Evolutionary conservation across 2,113 vertebrate species (phyloP), one percentile per base, ranked within the genome.

Genomic region (Stegostoma tigrinum): DNA sequence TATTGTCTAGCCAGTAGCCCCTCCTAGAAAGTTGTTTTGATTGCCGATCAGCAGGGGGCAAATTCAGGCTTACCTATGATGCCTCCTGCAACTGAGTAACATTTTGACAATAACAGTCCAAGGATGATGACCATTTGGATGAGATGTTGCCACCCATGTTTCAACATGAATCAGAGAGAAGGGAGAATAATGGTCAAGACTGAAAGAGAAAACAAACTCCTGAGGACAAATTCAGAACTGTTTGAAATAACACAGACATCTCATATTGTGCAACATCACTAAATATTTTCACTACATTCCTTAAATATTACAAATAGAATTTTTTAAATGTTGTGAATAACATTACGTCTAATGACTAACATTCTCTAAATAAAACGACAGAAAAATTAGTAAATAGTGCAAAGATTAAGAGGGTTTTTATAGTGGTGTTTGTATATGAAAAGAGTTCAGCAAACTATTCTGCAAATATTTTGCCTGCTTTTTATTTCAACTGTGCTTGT

Each of bases 291-390:
- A 30, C 7, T 55, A 55, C 52, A 89, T 89, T 55, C 5, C 48
- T 55, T 55, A 89, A 55, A 89, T 55, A 89, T 55, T 55, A 10
- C 70, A 45, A 94, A 94, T 68, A 94, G 42, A 48, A 94, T 94
- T 27, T 70, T 21, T 70, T 42, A 68, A 94, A 15, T 24, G 23
- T 24, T 3, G 7, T 10, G 12, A 8, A 30, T 52, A 52, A 45
- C 70, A 24, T 67, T 0, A 64, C 5, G 1, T 87, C 27, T 87
- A 61, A 90, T 90, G 3, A 90, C 48, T 55, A 90, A 27, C 12
- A 34, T 61, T 30, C 24, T 87, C 61, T 34, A 4, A 52, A 55
- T 90, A 87, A 52, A 87, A 45, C 27, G 8, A 27, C 48, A 93
- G 0, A 93, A 64, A 93, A 93, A 19, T 67, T 64, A 21, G 14